Evolutionary conservation across 2,797 vertebrate species (phyloP), one percentile per base, ranked within the genome.

Genomic region (Rhinogobio ventralis): DNA sequence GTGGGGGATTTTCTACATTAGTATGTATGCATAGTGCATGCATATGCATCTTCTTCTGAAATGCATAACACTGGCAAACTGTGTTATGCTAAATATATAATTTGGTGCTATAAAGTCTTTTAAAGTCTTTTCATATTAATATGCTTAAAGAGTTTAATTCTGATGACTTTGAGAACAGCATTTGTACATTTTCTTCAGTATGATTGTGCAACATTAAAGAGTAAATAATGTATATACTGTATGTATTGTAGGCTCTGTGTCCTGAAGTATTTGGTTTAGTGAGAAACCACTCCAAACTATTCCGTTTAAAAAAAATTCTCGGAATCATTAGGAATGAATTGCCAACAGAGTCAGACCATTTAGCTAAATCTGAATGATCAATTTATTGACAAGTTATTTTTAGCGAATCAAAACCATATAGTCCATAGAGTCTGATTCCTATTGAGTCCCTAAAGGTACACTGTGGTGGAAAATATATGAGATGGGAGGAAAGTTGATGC

Each of bases 1-100:
- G 5, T 62, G 42, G 36, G 60, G 75, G 36, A 78, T 84, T 77
- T 84, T 49, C 28, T 19, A 25, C 73, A 84, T 78, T 76, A 53
- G 5, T 8, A 45, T 77, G 57, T 17, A 74, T 46, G 68, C 39
- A 49, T 83, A 39, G 15, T 69, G 14, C 20, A 67, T 11, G 15
- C 46, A 23, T 13, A 64, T 39, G n/a, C n/a, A 60, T n/a, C 25
- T 28, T 71, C 33, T 42, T 30, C 45, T 55, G 11, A 45, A 55
- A 76, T 14, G 11, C 49, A 20, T 42, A 45, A 67, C n/a, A 23
- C 33, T 55, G 15, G 10, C 30, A 81, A 69, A 51, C 15, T 83
- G 57, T 46, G 7, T 25, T 25, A 19, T 30, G 46, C 39, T 45
- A 11, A 46, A 36, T 51, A 11, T n/a, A 67, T 79, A 6, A 67